A percentile compares a stretch with the other conserved stretches of the same genome.
Conservation (phyloP, 2,797 vertebrate species). For the Clarias platycephalus region DNA sequence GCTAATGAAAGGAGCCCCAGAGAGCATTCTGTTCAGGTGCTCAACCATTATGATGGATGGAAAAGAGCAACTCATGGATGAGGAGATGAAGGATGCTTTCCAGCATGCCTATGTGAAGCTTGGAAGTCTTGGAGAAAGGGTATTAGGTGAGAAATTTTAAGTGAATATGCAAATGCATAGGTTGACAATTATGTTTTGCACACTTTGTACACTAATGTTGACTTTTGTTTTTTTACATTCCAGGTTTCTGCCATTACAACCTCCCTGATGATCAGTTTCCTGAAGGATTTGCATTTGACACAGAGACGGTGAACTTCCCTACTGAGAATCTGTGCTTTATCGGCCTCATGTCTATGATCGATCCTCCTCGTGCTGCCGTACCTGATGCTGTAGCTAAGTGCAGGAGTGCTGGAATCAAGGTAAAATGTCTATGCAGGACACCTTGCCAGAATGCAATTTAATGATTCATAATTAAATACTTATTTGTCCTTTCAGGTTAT, state of each 20-base stretch:
- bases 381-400: conserved; percentile 87
- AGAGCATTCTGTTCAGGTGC: conserved; percentile 90
- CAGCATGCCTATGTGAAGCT: conserved; percentile 91
- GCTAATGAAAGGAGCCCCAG: conserved; percentile 93
- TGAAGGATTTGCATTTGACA: conserved; percentile 81
- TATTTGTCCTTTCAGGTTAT: conserved; percentile 78
- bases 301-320: conserved; percentile 82
- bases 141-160: conserved; percentile 72
- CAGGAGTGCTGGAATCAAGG: conserved; percentile 88
- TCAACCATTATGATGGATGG: conserved; percentile 86
- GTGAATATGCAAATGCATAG: background rate
- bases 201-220: background rate
- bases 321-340: conserved; percentile 84
- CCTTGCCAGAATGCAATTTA: background rate
- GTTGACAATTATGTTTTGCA: background rate
- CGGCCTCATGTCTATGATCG: conserved; percentile 88
- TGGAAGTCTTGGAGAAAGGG: conserved; percentile 89
- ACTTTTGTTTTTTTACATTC: background rate
- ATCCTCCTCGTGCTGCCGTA: conserved; percentile 85
- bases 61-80: conserved; percentile 84
- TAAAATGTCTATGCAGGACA: conserved; percentile 39
- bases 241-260: conserved; percentile 82
- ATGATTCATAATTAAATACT: background rate
- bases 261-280: conserved; percentile 83
- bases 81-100: conserved; percentile 89